Evolutionary conservation across 2,797 vertebrate species (phyloP), one percentile per base, ranked within the genome.

Genomic region (Vireo griseus): DNA sequence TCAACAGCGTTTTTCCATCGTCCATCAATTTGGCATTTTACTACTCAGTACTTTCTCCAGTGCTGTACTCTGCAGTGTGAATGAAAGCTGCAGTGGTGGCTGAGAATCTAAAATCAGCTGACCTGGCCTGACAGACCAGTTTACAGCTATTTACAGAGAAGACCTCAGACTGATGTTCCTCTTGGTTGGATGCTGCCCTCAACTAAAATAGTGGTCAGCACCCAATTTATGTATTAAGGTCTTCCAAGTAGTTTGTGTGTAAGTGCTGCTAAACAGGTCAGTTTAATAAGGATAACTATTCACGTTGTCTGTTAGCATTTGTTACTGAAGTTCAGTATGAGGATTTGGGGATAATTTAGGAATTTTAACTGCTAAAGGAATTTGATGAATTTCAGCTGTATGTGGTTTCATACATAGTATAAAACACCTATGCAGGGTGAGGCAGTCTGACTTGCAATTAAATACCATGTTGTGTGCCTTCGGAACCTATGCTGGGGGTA

Each of bases 291-390:
- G 33, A 11, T 21, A 44, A 0, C 6, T 90, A 0, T 24, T 68
- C 59, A 48, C 4, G 1, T 13, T 71, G 13, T 39, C 5, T 52
- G 0, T 37, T 3, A 29, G 18, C 7, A 2, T 33, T 47, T 20
- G 8, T 65, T 78, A 10, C 4, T 74, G 54, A 39, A 24, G n/a
- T 5, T 26, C 21, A 61, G 15, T 50, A 37, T 10, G 29, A n/a
- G 21, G 6, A 26, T 67, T 58, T 88, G 0, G 20, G 44, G 42
- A 24, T 83, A 28, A 40, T 24, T 33, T n/a, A 55, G 58, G 31
- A 90, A 73, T 75, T 71, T 4, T 22, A 84, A 33, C 65, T 65
- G 31, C 45, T 52, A 3, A 48, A 54, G 24, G 28, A 63, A 42
- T 58, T 16, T 7, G 8, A 28, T 69, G 9, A 1, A 0, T 90